Evolutionary conservation across 2,888 invertebrate genomes (phyloP).

Genomic region (Cheilosia variabilis): DNA sequence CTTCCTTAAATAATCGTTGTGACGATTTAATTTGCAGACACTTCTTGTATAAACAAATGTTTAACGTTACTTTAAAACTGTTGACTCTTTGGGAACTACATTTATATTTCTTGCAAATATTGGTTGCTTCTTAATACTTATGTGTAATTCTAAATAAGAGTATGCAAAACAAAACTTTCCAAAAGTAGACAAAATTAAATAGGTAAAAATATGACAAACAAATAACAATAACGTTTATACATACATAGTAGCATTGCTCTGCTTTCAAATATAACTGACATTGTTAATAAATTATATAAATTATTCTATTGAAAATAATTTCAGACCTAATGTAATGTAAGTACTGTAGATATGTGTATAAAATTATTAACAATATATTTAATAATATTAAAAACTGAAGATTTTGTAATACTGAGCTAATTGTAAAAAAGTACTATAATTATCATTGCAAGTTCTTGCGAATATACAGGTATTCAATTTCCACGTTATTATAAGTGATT

Average conservation of each 20-base stretch:
- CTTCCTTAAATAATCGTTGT: not conserved
- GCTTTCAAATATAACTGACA: slow-evolving; percentile 59
- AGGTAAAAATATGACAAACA: slow-evolving; percentile 21
- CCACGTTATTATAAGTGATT: slow-evolving; percentile 56
- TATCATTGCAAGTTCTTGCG: slow-evolving; percentile 65
- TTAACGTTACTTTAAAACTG: slow-evolving; percentile 29
- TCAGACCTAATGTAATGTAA: slow-evolving; percentile 61
- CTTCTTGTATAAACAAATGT: slow-evolving; percentile 17
- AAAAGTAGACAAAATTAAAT: slow-evolving; percentile 23
- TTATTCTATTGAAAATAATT: slow-evolving; percentile 48
- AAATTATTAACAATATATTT: slow-evolving; percentile 58
- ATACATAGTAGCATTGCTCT: slow-evolving; percentile 49
- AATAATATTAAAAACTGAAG: slow-evolving; percentile 45
- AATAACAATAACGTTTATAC: slow-evolving; percentile 30
- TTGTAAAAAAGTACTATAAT: slow-evolving; percentile 48
- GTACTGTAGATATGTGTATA: slow-evolving; percentile 75
- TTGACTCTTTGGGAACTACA: slow-evolving; percentile 1
- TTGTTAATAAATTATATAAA: slow-evolving; percentile 55
- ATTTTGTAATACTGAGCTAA: slow-evolving; percentile 74
- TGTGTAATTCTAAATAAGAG: not conserved
- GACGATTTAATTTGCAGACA: not conserved
- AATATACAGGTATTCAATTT: slow-evolving; percentile 71
- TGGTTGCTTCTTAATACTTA: not conserved
- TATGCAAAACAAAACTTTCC: slow-evolving; percentile 15
- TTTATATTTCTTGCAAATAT: slow-evolving; percentile 9